phyloP scores from a whole-genome alignment of 2,797 vertebrate genomes.

The Acomys russatus region DNA sequence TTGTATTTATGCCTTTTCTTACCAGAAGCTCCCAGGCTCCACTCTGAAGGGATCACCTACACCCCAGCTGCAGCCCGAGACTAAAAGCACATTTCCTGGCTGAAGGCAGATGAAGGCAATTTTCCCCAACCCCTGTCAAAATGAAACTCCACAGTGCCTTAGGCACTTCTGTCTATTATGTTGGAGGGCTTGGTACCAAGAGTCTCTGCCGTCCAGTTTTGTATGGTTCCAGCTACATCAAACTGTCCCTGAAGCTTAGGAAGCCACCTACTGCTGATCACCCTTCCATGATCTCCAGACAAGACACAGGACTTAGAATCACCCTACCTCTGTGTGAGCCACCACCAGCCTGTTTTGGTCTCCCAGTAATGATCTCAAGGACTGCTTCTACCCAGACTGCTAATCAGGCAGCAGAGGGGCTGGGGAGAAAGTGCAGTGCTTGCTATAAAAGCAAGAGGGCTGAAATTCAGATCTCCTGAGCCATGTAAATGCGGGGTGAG shows the following conservation, averaged over 20 bases:
- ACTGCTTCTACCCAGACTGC: background rate
- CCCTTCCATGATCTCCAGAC: background rate
- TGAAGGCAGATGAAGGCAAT: constrained; percentile 55
- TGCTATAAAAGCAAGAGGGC: no score
- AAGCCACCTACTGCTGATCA: background rate
- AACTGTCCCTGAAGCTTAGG: background rate
- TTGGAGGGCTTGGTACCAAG: background rate
- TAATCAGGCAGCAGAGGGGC: background rate
- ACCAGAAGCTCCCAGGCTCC: background rate
- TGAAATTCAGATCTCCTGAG: background rate
- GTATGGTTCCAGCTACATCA: background rate
- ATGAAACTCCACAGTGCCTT: background rate
- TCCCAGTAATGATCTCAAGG: background rate
- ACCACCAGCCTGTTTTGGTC: background rate
- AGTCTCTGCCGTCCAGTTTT: background rate
- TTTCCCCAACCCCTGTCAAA: constrained; percentile 22
- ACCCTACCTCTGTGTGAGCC: background rate
- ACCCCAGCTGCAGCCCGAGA: background rate
- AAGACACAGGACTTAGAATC: background rate
- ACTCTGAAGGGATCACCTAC: background rate
- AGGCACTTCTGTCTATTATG: background rate
- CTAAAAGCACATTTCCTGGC: constrained; percentile 32
- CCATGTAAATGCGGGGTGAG: background rate
- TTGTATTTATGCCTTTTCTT: background rate
- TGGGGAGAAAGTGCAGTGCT: background rate